Base-by-base conservation (phyloP, 2,888 invertebrate genomes). In the Falcaria lacertinaria region DNA sequence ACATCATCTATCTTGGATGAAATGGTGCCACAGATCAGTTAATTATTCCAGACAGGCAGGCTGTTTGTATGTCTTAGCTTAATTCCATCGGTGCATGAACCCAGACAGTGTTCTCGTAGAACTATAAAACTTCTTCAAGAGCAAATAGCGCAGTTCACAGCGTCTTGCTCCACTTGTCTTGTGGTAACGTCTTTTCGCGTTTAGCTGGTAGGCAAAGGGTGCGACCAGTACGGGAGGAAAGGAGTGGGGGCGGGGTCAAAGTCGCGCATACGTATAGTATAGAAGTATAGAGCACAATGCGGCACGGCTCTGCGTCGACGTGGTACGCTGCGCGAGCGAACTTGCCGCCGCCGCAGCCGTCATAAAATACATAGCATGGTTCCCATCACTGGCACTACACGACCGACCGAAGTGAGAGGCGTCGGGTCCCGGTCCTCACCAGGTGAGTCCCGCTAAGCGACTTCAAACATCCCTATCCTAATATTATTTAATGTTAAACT, bases 241-340 rank as follows among this genome's bases (percentile, higher is more conserved):
- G 45, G 51, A 58, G 61, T 57, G 55, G 47, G 54, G 52, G 55
- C 56, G 55, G 58, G 62, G 51, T 52, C 54, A 61, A 50, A 59
- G 60, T 54, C 65, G 69, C 71, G 71, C 70, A 71, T 70, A 77
- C 64, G 70, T 78, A 74, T 69, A 72, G 60, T 70, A 77, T 80
- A 82, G 79, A 82, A 72, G 60, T 70, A 77, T 80, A 82, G 79
- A 82, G 60, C 76, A 76, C 76, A 81, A 78, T 87, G 83, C 84
- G 85, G 79, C 79, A 82, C 61, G 72, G 68, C 46, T 68, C 74
- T 79, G 86, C 83, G 79, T 65, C 85, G 85, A 78, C 80, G 82
- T 73, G 61, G 60, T 50, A 52, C 62, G 50, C 69, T 68, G 83
- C 81, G 78, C 78, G 77, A 72, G 78, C 76, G 75, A 73, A 71